Evolutionary conservation across 2,797 vertebrate species (phyloP).

Genomic region (Myripristis jacobus): DNA sequence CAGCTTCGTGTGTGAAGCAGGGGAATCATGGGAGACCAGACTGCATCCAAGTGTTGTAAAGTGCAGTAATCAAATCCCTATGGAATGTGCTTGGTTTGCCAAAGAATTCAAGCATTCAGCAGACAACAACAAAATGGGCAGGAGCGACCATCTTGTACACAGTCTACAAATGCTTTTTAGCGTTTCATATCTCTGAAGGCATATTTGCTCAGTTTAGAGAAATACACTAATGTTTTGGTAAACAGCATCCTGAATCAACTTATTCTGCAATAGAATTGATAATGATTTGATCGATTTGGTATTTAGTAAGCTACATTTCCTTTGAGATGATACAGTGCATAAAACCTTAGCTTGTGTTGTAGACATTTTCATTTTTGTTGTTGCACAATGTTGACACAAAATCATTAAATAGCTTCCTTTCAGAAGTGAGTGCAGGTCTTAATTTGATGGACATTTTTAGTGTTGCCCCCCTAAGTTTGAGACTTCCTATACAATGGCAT

Average conservation of each 20-base stretch:
- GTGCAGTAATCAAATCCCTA: slow-evolving; percentile 32
- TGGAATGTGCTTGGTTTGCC: slow-evolving; percentile 36
- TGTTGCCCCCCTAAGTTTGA: background rate
- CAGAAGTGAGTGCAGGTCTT: background rate
- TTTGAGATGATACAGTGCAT: too few species aligned
- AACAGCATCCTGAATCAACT: slow-evolving; percentile 18
- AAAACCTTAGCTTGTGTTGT: too few species aligned
- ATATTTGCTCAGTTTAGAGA: slow-evolving; percentile 2
- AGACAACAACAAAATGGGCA: slow-evolving; percentile 26
- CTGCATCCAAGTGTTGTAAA: slow-evolving; percentile 32
- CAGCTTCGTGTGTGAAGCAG: background rate
- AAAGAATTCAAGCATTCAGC: slow-evolving; percentile 25
- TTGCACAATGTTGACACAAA: background rate
- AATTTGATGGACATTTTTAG: background rate
- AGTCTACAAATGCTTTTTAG: slow-evolving; percentile 8
- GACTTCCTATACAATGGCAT: background rate
- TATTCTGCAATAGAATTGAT: slow-evolving; percentile 9
- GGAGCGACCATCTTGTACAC: background rate
- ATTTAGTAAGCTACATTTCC: background rate
- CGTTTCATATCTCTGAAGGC: background rate
- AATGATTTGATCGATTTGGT: background rate
- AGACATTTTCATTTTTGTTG: background rate
- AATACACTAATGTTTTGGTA: slow-evolving; percentile 4
- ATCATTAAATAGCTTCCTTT: background rate
- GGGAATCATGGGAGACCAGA: slow-evolving; percentile 17